Percentiles rank a stretch among this genome's conserved stretches.
phyloP scores from a whole-genome alignment of 2,888 invertebrate genomes.

The Drosophila anomalata region DNA sequence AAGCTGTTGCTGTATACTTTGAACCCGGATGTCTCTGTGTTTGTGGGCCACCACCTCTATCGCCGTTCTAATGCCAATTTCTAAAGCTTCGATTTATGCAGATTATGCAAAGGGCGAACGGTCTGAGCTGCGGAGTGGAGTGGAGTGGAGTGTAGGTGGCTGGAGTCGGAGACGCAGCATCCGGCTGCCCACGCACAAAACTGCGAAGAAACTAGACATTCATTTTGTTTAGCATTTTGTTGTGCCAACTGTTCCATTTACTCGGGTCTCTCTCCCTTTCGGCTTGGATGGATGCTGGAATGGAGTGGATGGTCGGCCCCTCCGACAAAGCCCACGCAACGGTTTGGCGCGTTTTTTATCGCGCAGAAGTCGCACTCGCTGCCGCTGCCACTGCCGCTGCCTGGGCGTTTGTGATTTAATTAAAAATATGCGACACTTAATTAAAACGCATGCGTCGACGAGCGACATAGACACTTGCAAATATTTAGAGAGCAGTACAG shows the following conservation, averaged over 20 bases:
- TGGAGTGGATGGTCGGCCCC: neutral
- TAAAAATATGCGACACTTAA: slow-evolving; percentile 70
- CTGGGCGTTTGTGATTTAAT: slow-evolving; percentile 61
- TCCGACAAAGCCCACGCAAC: slow-evolving; percentile 49
- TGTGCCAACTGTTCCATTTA: slow-evolving; percentile 36
- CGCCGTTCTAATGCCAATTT: slow-evolving; percentile 37
- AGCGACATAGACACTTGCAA: slow-evolving; percentile 48
- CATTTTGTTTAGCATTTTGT: slow-evolving; percentile 39
- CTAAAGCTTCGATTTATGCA: slow-evolving; percentile 39
- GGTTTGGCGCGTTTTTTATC: slow-evolving; percentile 55
- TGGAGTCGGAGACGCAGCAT: slow-evolving; percentile 20
- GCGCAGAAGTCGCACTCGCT: slow-evolving; percentile 23
- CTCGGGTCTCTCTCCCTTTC: slow-evolving; percentile 16
- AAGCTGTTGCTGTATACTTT: slow-evolving; percentile 21
- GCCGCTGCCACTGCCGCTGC: slow-evolving; percentile 10
- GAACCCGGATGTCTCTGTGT: slow-evolving; percentile 42
- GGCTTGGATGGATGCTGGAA: slow-evolving; percentile 7
- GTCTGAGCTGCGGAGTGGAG: slow-evolving; percentile 3
- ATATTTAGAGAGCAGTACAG: slow-evolving; percentile 20
- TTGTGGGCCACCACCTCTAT: slow-evolving; percentile 4
- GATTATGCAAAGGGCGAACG: slow-evolving; percentile 43
- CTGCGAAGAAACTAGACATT: slow-evolving; percentile 17
- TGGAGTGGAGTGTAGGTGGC: slow-evolving; percentile 26
- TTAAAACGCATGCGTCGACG: slow-evolving; percentile 62
- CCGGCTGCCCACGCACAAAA: slow-evolving; percentile 41